Conservation (phyloP, 2,888 invertebrate species). For the Spodoptera littoralis region DNA sequence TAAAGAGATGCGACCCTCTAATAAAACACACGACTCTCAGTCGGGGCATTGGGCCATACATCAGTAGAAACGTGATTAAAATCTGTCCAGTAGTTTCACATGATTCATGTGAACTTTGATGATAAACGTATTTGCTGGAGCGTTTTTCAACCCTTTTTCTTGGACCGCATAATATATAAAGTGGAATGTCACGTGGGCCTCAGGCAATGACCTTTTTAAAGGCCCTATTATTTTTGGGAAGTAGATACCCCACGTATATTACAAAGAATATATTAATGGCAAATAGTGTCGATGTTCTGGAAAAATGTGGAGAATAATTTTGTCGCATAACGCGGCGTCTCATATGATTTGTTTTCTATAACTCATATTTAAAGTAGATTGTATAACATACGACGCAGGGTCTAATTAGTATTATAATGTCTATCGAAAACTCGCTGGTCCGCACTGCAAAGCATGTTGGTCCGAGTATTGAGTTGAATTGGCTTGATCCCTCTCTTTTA, state of each 20-base stretch:
- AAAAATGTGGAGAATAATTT: too few species aligned
- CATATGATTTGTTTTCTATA: neutral
- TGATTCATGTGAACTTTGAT: conserved; percentile 42
- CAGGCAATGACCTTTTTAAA: conserved; percentile 28
- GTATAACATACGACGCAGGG: conserved; percentile 1
- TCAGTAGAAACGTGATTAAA: conserved; percentile 42
- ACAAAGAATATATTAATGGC: too few species aligned
- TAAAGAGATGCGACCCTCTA: conserved; percentile 10
- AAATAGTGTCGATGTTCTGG: too few species aligned
- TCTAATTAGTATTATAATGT: conserved; percentile 16
- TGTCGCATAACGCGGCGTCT: too few species aligned
- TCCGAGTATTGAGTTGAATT: conserved; percentile 16
- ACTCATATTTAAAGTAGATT: neutral
- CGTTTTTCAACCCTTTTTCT: conserved; percentile 35
- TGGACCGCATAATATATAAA: conserved; percentile 31
- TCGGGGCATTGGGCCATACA: conserved; percentile 12
- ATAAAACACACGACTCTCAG: conserved; percentile 12
- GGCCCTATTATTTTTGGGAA: conserved; percentile 14
- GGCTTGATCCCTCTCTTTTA: conserved; percentile 17
- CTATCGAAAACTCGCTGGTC: conserved; percentile 13
- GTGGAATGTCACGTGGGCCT: conserved; percentile 21
- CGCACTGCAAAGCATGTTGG: conserved; percentile 5
- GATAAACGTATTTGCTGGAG: conserved; percentile 15
- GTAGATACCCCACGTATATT: conserved; percentile 1
- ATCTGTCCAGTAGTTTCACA: conserved; percentile 34